Conservation (phyloP, 2,888 invertebrate genomes). For the Achlya flavicornis region DNA sequence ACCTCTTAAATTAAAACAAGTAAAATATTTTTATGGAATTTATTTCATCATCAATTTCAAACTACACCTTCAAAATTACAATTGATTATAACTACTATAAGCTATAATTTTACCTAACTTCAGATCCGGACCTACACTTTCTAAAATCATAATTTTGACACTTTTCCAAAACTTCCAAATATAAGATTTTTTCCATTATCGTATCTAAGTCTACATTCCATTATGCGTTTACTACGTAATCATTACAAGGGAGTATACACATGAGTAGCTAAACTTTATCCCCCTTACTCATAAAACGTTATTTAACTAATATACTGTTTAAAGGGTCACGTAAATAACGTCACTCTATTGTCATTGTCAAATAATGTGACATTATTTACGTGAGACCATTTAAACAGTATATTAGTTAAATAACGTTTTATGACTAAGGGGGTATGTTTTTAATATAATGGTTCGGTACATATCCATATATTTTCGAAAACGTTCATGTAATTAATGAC, state of each 20-base stretch:
- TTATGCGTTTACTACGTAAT: conserved; percentile 71
- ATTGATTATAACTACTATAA: conserved; percentile 82
- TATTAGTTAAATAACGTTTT: no score
- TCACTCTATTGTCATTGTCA: no score
- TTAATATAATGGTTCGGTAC: conserved; percentile 34
- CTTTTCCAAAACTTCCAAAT: conserved; percentile 73
- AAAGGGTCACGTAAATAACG: no score
- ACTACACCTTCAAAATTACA: conserved; percentile 83
- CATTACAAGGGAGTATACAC: conserved; percentile 39
- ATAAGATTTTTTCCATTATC: conserved; percentile 53
- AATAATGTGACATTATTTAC: no score
- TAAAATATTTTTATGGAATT: conserved; percentile 62
- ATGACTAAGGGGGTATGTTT: no score
- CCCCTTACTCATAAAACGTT: no score
- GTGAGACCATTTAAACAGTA: no score
- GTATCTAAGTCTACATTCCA: conserved; percentile 60
- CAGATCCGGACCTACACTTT: conserved; percentile 67
- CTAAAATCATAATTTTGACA: conserved; percentile 76
- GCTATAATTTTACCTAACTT: conserved; percentile 80
- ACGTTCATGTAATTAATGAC: conserved; percentile 29
- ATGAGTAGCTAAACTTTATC: conserved; percentile 34
- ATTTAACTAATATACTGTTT: no score
- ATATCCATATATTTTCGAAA: conserved; percentile 20
- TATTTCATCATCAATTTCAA: conserved; percentile 81
- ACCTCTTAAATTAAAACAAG: not conserved